Percentiles rank a stretch among this genome's conserved stretches.
Evolutionary conservation across 2,797 vertebrate species (phyloP).

Genomic region (Enteromius trimaculatus): DNA sequence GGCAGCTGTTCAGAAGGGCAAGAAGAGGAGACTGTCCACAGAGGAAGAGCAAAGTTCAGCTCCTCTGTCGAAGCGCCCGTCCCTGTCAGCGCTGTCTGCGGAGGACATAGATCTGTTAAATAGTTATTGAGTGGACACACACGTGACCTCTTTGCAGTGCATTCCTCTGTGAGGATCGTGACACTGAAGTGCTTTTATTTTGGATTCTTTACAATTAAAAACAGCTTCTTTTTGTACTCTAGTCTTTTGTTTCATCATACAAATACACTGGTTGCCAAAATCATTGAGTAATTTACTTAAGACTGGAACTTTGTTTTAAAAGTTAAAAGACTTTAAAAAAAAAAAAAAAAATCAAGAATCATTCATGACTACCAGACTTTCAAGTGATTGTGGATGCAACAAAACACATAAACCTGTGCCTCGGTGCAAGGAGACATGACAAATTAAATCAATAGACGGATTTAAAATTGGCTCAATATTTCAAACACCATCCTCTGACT

Average conservation of each 20-base stretch:
- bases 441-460: not conserved
- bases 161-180: constrained; percentile 18
- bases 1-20: constrained; percentile 64
- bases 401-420: not conserved
- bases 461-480: not conserved
- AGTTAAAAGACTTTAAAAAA: not conserved
- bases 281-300: not conserved
- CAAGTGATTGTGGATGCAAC: not conserved
- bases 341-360: not conserved
- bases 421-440: not conserved
- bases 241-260: not conserved
- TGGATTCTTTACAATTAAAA: constrained; percentile 13
- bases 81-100: constrained; percentile 77
- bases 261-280: not conserved
- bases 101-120: constrained; percentile 90
- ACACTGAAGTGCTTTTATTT: constrained; percentile 14
- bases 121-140: constrained; percentile 80
- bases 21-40: constrained; percentile 75
- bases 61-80: constrained; percentile 77
- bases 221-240: not conserved
- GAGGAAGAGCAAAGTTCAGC: constrained; percentile 27
- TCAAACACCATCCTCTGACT: not conserved
- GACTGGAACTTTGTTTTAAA: not conserved
- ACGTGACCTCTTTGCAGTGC: not conserved
- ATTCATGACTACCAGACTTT: not conserved